These are phyloP conservation scores for Pristionchus maxplancki DNA, from an alignment of 2,888 invertebrate species.

Conservation along the genomic window DNA sequence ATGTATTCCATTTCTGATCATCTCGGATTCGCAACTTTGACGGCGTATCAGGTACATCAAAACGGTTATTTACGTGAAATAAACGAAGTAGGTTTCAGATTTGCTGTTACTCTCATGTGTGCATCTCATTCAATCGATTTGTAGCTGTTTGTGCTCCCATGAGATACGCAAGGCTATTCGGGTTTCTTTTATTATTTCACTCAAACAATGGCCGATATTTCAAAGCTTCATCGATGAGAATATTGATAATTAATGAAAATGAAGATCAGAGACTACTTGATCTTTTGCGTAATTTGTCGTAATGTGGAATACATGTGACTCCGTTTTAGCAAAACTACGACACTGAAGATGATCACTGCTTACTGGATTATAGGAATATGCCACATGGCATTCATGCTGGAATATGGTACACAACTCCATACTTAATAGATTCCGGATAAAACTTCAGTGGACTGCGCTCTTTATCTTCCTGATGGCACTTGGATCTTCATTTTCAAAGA, in stretches of 20 bases:
- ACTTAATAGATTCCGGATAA: background rate
- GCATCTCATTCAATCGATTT: background rate
- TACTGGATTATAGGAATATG: background rate
- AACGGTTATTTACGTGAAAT: background rate
- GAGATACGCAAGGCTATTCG: background rate
- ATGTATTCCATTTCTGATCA: background rate
- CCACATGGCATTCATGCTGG: background rate
- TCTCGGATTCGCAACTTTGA: background rate
- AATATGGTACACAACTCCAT: background rate
- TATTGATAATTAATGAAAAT: too few species aligned
- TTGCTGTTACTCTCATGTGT: constrained; percentile 4
- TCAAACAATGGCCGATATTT: background rate
- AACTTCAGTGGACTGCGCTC: background rate
- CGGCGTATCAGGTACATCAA: background rate
- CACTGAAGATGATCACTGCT: background rate
- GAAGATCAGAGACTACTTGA: too few species aligned
- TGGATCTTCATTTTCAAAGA: constrained; percentile 23
- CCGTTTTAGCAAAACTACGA: background rate
- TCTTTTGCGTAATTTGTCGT: too few species aligned
- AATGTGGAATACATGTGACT: too few species aligned
- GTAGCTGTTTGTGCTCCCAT: background rate
- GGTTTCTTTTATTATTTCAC: background rate
- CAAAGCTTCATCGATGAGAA: too few species aligned
- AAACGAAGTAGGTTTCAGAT: background rate
- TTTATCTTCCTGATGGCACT: background rate